Conservation (phyloP, 2,113 vertebrate species). For the Sakesphorus luctuosus region DNA sequence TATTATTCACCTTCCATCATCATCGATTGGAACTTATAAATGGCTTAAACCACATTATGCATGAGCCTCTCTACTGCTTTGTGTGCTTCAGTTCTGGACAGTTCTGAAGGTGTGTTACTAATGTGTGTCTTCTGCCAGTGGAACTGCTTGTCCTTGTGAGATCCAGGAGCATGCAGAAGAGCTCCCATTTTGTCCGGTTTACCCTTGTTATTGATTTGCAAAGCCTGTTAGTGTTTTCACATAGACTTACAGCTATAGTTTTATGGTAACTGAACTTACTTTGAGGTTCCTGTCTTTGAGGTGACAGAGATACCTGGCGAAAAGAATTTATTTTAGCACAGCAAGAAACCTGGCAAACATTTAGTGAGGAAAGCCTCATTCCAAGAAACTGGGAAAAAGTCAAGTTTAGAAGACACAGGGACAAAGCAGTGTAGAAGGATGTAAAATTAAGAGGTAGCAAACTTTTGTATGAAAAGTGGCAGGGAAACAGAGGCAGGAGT, state of each 20-base stretch:
- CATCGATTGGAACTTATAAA: not conserved
- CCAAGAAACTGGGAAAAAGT: not conserved
- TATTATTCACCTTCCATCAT: not conserved
- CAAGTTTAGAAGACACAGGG: not conserved
- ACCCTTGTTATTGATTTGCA: not conserved
- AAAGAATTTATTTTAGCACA: not conserved
- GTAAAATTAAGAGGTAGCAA: not conserved
- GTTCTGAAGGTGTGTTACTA: not conserved
- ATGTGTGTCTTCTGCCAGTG: not conserved
- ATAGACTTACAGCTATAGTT: not conserved
- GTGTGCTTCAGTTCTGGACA: not conserved
- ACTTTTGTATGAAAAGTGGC: not conserved
- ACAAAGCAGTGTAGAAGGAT: not conserved
- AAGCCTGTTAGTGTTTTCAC: not conserved
- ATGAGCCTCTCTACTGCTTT: not conserved
- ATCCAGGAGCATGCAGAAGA: not conserved
- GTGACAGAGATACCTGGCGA: not conserved
- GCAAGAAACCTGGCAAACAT: not conserved
- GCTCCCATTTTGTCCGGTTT: not conserved
- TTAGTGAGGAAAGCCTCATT: not conserved
- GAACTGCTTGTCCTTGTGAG: not conserved
- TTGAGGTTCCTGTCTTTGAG: not conserved
- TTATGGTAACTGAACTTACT: not conserved
- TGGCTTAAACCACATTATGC: not conserved
- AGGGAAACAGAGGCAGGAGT: not conserved